Conservation (phyloP, 2,113 vertebrate species). For the Megaceryle maxima region DNA sequence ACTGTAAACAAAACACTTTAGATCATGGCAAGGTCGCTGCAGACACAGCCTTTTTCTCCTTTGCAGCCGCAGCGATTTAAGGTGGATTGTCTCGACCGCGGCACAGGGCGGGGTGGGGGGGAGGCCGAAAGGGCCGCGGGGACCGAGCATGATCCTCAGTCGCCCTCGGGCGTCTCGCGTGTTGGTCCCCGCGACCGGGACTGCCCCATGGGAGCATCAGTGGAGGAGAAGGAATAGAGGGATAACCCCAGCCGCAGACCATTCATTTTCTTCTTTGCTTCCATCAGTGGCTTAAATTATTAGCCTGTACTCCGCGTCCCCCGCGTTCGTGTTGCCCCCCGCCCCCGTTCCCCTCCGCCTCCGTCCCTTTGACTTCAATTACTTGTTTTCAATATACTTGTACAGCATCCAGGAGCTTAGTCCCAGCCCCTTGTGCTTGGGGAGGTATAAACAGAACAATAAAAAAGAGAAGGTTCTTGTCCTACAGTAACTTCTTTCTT, state of each 20-base stretch:
- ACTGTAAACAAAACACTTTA: constrained; percentile 77
- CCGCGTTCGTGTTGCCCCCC: no score
- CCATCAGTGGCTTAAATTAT: background rate
- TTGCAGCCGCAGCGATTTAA: constrained; percentile 60
- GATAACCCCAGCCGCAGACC: background rate
- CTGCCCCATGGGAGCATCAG: background rate
- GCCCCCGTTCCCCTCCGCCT: no score
- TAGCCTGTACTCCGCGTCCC: background rate
- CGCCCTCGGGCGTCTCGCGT: background rate
- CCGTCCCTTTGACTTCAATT: background rate
- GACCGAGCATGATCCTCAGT: background rate
- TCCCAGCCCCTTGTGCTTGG: background rate
- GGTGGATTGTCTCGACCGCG: constrained; percentile 29
- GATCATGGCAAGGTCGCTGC: constrained; percentile 66
- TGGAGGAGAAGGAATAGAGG: background rate
- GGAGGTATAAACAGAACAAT: background rate
- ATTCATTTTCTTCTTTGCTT: background rate
- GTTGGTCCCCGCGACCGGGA: background rate
- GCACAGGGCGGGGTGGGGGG: background rate
- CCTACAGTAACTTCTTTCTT: background rate
- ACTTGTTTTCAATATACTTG: background rate
- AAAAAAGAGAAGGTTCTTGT: background rate
- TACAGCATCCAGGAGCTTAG: background rate
- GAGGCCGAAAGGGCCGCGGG: no score
- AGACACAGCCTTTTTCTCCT: constrained; percentile 51